Base-by-base conservation (phyloP, 2,888 invertebrate genomes). In the Cryptocheilus praepositus region DNA sequence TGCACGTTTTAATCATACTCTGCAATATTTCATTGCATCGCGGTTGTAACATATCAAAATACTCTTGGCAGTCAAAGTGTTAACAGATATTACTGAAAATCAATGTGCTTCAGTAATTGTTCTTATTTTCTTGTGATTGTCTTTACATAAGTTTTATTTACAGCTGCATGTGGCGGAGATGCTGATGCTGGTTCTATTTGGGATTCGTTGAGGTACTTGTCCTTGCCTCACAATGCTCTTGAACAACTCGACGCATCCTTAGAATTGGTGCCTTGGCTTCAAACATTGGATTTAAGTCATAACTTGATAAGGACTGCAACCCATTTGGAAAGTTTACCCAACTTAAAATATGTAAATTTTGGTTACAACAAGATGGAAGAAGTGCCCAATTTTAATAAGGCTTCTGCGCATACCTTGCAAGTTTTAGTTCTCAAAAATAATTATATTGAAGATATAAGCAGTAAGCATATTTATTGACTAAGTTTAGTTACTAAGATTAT, bases 231-330 rank as follows among this genome's bases (percentile, higher is more conserved):
- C 74, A 93, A 93, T 83, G 89, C 88, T 73, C 85, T 93, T 52
- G 85, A 88, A 51, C 80, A 86, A 19, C 86, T 93, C 1, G 93
- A 93, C 80, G 85, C 87, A 44, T 92, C 92, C 4, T 86, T 94
- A 64, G 92, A 92, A 80, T 91, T 91, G 68, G 91, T 91, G 15
- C 92, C 93, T 56, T 92, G 91, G 89, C 83, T 94, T 43, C 91
- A 92, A 78, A 90, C 91, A 28, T 86, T 94, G 53, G 93, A 93
- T 87, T 85, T 94, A 45, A 93, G 93, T 71, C 92, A 93, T 82
- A 94, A 94, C 88, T 88, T 90, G 58, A 88, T 94, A 62, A 88
- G 85, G 18, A 90, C 90, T 70, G 90, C 91, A 0, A 87, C 90
- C 43, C 90, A 91, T 51, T 86, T 93, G 18, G 91, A 91, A 75